Conservation (phyloP, 2,888 invertebrate genomes). For the Athrips mouffetella region DNA sequence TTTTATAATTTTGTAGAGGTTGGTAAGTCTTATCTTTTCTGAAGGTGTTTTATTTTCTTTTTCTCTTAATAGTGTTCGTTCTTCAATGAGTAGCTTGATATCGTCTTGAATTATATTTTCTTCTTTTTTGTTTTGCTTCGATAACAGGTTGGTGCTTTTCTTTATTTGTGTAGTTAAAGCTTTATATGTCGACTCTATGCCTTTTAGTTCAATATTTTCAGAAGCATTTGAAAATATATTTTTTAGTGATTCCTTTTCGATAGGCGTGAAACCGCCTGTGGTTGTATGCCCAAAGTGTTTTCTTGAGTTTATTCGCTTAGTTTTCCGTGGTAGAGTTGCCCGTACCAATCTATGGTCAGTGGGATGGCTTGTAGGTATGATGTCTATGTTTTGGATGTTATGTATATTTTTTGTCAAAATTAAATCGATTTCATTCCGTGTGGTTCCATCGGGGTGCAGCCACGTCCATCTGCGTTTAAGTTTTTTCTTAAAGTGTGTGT, state of each 20-base stretch:
- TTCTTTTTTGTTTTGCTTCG: too few species aligned
- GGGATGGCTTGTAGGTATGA: slow-evolving; percentile 1
- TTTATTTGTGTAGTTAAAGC: too few species aligned
- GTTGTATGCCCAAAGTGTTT: background rate
- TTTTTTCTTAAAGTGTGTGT: slow-evolving; percentile 7
- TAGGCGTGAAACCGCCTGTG: background rate
- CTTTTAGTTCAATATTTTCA: too few species aligned
- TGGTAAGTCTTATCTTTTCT: too few species aligned
- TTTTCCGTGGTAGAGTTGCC: background rate
- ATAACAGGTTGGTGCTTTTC: too few species aligned
- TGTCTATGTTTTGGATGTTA: slow-evolving; percentile 2
- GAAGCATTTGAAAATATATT: background rate
- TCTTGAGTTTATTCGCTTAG: background rate
- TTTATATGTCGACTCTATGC: too few species aligned
- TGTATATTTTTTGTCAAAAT: slow-evolving; percentile 1
- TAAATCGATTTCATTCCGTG: slow-evolving; percentile 12
- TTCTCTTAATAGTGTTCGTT: too few species aligned
- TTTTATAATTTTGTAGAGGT: too few species aligned
- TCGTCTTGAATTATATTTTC: too few species aligned
- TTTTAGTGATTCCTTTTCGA: background rate
- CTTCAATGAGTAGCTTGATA: too few species aligned
- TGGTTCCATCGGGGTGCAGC: slow-evolving; percentile 4
- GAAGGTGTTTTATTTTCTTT: too few species aligned
- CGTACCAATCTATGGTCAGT: slow-evolving; percentile 6
- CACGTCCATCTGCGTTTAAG: slow-evolving; percentile 12